Evolutionary conservation across 1,140 invertebrate genomes (phyloP), one percentile per base, ranked within the genome.

Genomic region (Nylanderia fulva): DNA sequence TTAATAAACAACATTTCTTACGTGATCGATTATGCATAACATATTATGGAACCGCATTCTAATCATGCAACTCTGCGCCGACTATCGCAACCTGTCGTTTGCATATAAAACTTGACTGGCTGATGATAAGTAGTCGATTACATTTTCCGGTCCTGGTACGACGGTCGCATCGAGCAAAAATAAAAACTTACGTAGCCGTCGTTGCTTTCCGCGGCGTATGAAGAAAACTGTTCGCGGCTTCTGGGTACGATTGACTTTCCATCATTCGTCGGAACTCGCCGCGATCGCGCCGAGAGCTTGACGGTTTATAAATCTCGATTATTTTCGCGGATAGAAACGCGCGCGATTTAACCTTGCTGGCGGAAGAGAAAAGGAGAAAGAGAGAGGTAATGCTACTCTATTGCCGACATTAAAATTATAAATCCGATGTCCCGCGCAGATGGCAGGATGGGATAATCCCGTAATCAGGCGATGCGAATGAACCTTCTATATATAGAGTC

Each of bases 221-320:
- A 52, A 71, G 68, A 76, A n/a, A 82, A 69, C 61, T 33, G 29
- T 29, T 66, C 24, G 54, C 29, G 24, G 24, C 27, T 48, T 74
- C 45, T 45, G 42, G 21, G 52, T n/a, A 27, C 61, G 52, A 66
- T 18, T n/a, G 71, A 82, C 33, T 74, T 85, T 87, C 56, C 86
- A 72, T 87, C 58, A 68, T 85, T 77, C 36, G 52, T 54, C 45
- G 75, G 21, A 18, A 39, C 39, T 21, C 13, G 45, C 71, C 52
- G 60, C 63, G 27, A n/a, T n/a, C 42, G 18, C 27, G 2, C 9
- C 39, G 39, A 42, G 29, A 36, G 27, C 36, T 18, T 39, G 11
- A 29, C 42, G 68, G 63, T 86, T 86, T 84, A 86, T 86, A 86
- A 89, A 88, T 88, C 85, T 75, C 39, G 75, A 88, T 84, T 75